Base-by-base conservation (phyloP, 2,113 vertebrate species). In the Leptodactylus fuscus region DNA sequence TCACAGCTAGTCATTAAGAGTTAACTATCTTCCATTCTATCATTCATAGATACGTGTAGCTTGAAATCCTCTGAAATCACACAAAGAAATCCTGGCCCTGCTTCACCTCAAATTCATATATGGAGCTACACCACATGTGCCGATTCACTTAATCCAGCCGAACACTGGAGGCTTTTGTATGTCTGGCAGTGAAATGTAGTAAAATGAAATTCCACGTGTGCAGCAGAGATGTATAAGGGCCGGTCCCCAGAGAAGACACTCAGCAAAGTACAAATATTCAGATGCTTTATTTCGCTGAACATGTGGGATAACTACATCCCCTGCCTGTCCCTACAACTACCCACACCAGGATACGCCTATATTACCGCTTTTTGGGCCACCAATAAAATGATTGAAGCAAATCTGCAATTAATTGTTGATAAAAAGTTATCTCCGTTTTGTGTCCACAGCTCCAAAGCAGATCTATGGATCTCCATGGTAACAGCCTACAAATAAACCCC, bases 111-210 rank as follows among this genome's bases (percentile, higher is more conserved):
- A 67, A 29, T 1, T 36, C 32, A 38, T 22, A 69, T 9, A 36
- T 69, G 5, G 16, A 36, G 65, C 32, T 36, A 8, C 8, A 38
- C 16, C 36, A 69, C 65, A 69, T 22, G 11, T 69, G 65, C 38
- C 65, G 38, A 10, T 69, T 18, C 65, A 18, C 13, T 69, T 69
- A 69, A 20, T 34, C 65, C 65, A 9, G 8, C 32, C 3, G 32
- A 69, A 69, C 65, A 69, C 32, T 69, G 32, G 32, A 69, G 32
- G 34, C 65, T 38, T 69, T 69, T 69, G 65, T 69, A 38, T 11
- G 65, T 69, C 65, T 69, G 65, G 65, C 15, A 38, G 18, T 22
- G 65, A 69, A 69, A 69, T 24, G 32, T 34, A 67, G 62, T 69
- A 20, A 69, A 69, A 36, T 36, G 34, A 69, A 69, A 38, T 69